Percentiles rank a stretch among this genome's conserved stretches.
phyloP scores from a whole-genome alignment of 1,140 invertebrate genomes.

The Pentalonia nigronervosa region DNA sequence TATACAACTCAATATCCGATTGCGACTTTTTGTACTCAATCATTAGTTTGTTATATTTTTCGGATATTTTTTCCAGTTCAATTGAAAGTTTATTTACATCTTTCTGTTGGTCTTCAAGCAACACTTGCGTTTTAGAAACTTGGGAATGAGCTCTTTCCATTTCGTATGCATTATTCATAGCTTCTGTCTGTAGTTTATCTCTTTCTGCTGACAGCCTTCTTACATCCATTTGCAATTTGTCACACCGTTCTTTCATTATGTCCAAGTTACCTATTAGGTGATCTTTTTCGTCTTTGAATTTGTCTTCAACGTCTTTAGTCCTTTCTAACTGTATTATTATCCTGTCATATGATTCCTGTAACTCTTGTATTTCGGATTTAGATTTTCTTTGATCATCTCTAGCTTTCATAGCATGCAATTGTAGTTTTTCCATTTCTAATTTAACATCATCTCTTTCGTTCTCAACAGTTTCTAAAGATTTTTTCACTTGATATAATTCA shows the following conservation, averaged over 20 bases:
- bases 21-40: constrained; percentile 82
- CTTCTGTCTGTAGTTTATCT: constrained; percentile 83
- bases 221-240: constrained; percentile 85
- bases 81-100: constrained; percentile 84
- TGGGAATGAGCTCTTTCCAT: constrained; percentile 83
- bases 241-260: constrained; percentile 85
- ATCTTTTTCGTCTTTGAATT: constrained; percentile 87
- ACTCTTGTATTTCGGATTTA: constrained; percentile 81
- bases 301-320: constrained; percentile 89
- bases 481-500: constrained; percentile 86
- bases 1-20: constrained; percentile 74
- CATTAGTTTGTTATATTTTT: constrained; percentile 86
- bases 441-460: constrained; percentile 85
- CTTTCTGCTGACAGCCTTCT: constrained; percentile 82
- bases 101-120: constrained; percentile 87
- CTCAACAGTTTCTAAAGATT: constrained; percentile 84
- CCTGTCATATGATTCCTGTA: constrained; percentile 88
- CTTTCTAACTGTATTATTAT: constrained; percentile 82
- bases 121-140: constrained; percentile 80
- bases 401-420: constrained; percentile 77
- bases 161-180: constrained; percentile 85
- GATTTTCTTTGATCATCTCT: constrained; percentile 85
- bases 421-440: constrained; percentile 85
- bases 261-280: constrained; percentile 79
- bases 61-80: constrained; percentile 89